Evolutionary conservation across 2,888 invertebrate genomes (phyloP).

Genomic region (Latrodectus hesperus): DNA sequence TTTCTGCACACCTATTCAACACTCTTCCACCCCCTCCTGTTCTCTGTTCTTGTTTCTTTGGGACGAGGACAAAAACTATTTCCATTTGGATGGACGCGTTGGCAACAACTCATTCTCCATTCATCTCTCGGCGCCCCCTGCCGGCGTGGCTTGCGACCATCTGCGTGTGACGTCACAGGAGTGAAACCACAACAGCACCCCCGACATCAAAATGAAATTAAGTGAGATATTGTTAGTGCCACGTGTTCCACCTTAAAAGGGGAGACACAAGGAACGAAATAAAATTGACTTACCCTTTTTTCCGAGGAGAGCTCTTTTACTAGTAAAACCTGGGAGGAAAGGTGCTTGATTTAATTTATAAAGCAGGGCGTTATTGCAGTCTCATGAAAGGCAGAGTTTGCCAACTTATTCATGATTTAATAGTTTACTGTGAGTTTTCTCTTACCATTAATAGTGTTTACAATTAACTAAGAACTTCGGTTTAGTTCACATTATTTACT

Average conservation of each 20-base stretch:
- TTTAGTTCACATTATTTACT: too few species aligned
- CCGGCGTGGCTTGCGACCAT: slow-evolving; percentile 39
- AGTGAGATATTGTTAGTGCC: slow-evolving; percentile 66
- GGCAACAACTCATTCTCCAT: slow-evolving; percentile 55
- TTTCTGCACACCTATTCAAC: slow-evolving; percentile 20
- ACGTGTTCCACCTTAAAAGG: slow-evolving; percentile 60
- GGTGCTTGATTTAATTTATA: too few species aligned
- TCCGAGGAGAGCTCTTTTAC: slow-evolving; percentile 25
- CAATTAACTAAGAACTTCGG: too few species aligned
- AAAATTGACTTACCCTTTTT: slow-evolving; percentile 62
- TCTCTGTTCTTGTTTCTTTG: background rate
- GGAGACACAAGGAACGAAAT: background rate
- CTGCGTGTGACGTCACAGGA: slow-evolving; percentile 62
- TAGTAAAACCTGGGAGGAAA: background rate
- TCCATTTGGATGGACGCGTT: slow-evolving; percentile 54
- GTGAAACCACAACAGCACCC: slow-evolving; percentile 62
- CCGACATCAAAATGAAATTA: slow-evolving; percentile 66
- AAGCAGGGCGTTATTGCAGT: too few species aligned
- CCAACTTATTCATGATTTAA: too few species aligned
- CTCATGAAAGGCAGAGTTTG: too few species aligned
- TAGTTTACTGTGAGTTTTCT: too few species aligned
- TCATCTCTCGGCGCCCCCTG: slow-evolving; percentile 45
- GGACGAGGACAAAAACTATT: slow-evolving; percentile 36
- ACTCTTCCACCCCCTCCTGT: background rate
- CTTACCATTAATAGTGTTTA: too few species aligned